phyloP scores from a whole-genome alignment of 2,113 vertebrate genomes.

The Octodon degus region DNA sequence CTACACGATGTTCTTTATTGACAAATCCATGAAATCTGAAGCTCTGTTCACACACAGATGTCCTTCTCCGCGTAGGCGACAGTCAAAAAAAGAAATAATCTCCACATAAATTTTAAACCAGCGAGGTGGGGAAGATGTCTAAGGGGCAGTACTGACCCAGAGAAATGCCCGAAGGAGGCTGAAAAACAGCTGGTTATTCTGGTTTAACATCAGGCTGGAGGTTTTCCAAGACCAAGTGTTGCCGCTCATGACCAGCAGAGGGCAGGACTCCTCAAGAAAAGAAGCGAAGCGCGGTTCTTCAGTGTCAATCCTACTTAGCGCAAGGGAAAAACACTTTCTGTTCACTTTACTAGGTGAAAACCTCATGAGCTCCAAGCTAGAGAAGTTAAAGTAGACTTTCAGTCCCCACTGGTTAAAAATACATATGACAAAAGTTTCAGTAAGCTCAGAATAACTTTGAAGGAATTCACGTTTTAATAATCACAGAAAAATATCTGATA shows the following conservation, averaged over 20 bases:
- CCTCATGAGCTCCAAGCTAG: background rate
- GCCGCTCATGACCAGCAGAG: conserved; percentile 75
- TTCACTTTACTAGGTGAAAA: background rate
- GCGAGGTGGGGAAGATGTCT: no score
- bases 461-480: background rate
- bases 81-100: background rate
- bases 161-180: background rate
- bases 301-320: background rate
- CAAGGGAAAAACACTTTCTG: background rate
- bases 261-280: conserved; percentile 79
- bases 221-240: background rate
- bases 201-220: no score
- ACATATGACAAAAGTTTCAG: background rate
- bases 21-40: background rate
- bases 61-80: background rate
- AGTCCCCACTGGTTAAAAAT: background rate
- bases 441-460: background rate
- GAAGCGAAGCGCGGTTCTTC: background rate
- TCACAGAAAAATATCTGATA: background rate
- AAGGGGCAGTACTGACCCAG: rapidly evolving
- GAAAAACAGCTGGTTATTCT: background rate
- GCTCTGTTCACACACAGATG: background rate
- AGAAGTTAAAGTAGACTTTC: background rate
- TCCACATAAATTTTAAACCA: background rate
- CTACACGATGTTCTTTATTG: background rate